These are phyloP conservation scores for Chaetodon trifasciatus DNA, from an alignment of 2,797 vertebrate species.

Conservation along the genomic window DNA sequence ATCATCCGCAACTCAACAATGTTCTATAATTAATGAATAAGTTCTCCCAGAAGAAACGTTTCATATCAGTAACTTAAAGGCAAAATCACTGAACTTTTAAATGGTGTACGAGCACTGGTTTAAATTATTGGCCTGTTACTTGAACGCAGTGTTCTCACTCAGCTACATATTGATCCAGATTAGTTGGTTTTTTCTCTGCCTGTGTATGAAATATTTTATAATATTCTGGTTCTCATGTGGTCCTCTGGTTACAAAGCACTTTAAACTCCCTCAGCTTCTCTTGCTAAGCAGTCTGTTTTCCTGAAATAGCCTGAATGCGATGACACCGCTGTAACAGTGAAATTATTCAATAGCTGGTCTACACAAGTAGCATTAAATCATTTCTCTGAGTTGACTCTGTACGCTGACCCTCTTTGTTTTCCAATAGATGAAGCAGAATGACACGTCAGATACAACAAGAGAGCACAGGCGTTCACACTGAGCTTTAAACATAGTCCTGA, in stretches of 20 bases:
- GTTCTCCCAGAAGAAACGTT: not conserved
- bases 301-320: not conserved
- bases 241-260: constrained; percentile 3
- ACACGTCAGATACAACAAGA: not conserved
- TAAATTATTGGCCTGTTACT: not conserved
- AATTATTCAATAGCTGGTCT: not conserved
- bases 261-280: not conserved
- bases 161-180: not conserved
- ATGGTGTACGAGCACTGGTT: not conserved
- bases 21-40: not conserved
- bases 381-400: not conserved
- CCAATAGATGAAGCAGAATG: not conserved
- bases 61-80: not conserved
- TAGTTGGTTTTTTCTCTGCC: not conserved
- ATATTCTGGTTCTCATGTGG: not conserved
- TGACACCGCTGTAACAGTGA: not conserved
- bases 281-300: not conserved
- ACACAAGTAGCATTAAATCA: not conserved
- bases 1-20: not conserved
- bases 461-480: not conserved
- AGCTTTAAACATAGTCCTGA: not conserved
- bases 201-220: not conserved
- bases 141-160: not conserved
- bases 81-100: not conserved
- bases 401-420: not conserved